Evolutionary conservation across 2,113 vertebrate genomes (phyloP), one percentile per base, ranked within the genome.

Genomic region (Rhodinocichla rosea): DNA sequence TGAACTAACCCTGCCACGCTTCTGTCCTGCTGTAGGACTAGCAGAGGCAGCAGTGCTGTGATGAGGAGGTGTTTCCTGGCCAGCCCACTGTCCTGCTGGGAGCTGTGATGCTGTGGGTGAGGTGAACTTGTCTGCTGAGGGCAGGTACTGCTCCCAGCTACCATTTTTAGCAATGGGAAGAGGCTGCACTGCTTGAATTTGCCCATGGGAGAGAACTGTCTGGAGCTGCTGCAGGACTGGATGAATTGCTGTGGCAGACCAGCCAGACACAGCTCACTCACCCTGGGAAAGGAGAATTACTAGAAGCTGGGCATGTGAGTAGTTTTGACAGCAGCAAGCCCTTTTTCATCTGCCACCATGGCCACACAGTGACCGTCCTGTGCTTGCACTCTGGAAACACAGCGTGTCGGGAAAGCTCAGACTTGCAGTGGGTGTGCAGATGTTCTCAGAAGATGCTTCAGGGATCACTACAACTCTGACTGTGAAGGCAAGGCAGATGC

Each of bases 251-350:
- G 45, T 65, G 84, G n/a, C 77, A 77, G 64, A 50, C 55, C 50
- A 74, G 40, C 76, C 64, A 12, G 44, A 52, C 11, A 10, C 15
- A 56, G 55, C 26, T 65, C 0, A 1, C 40, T 92, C 0, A 0
- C 40, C 37, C 69, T 89, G 52, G 44, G 80, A 75, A 57, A 63
- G 42, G 13, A 53, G 17, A 37, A 37, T 26, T 68, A 33, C 56
- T 63, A 12, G 55, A 49, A 77, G 21, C 20, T 53, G 50, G 17
- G 6, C 49, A 13, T 2, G 0, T 52, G 28, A 62, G 50, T 45
- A 26, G 15, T 70, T 83, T 13, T 81, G 60, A 57, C 64, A 78
- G 77, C 24, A 55, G 42, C 52, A 59, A 77, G 59, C 50, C 19
- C 15, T 60, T 78, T 45, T 65, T 40, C 23, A 47, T 77, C 49